Base-by-base conservation (phyloP, 2,113 vertebrate genomes). In the Protobothrops flavoviridis region DNA sequence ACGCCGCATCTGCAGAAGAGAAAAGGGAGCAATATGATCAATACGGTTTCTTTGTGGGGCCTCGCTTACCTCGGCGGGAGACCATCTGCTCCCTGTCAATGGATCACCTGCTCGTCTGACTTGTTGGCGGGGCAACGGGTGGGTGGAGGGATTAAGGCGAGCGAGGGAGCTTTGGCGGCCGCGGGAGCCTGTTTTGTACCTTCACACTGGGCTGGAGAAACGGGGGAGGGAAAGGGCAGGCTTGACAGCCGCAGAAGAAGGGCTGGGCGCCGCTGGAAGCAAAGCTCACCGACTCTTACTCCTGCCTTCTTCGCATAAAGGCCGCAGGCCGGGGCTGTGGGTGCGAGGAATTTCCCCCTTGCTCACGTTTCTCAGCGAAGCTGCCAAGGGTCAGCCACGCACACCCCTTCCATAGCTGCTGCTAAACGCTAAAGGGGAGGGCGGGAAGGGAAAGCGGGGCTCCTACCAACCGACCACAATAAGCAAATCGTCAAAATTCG, bases 51-150 rank as follows among this genome's bases (percentile, higher is more conserved):
- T 98, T 99, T 99, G 99, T 99, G 97, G 96, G 93, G 97, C 97
- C 94, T 94, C 97, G 98, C 98, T 99, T 99, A 99, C 99, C 99
- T 99, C 99, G 96, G 96, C 98, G 97, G 99, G 98, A 98, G 98
- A 99, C 99, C 99, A 99, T 99, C 99, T 99, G 99, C 99, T 99
- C 98, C 97, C 98, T 99, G 99, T 99, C 99, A 99, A 99, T 99
- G 99, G 98, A 98, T 99, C 99, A 99, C 99, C 99, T 99, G 99
- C 99, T 99, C 97, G 98, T 98, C 98, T 98, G 98, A 98, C 96
- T 98, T 96, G 98, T 99, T 98, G 96, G 98, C 98, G 94, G 90
- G 98, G 98, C 97, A 98, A 99, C 99, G 88, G 88, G 92, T 95
- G 96, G 97, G 96, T 89, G 95, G 96, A 95, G 94, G 96, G 98